These are phyloP conservation scores for Romanogobio albipinnatus DNA, from an alignment of 2,113 vertebrate genomes.

Conservation along the genomic window DNA sequence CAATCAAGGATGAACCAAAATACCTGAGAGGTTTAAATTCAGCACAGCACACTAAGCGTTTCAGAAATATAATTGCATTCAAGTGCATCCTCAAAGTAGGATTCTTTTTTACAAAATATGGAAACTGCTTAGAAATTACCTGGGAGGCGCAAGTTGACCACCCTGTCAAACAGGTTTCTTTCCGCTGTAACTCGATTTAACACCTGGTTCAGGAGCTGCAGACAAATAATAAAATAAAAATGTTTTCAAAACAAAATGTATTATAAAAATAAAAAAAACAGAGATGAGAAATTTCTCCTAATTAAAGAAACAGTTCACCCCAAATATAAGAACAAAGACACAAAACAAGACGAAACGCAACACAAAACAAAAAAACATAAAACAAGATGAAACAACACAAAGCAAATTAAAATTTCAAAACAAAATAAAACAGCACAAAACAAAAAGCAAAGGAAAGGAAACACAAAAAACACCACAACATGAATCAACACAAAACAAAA, in stretches of 20 bases:
- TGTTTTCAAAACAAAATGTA: background rate
- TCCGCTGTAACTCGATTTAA: constrained; percentile 89
- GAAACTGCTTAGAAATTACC: constrained; percentile 61
- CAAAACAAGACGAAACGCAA: background rate
- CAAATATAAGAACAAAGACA: background rate
- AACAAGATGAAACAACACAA: background rate
- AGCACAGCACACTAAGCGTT: background rate
- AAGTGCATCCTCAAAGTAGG: background rate
- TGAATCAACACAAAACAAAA: too few relatives aligned
- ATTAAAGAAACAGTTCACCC: background rate
- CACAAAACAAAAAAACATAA: background rate
- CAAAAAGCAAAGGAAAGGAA: too few relatives aligned
- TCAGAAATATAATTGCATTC: constrained; percentile 19
- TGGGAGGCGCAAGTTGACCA: constrained; percentile 86
- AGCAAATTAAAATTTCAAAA: background rate
- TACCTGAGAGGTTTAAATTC: constrained; percentile 19
- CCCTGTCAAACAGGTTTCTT: constrained; percentile 88
- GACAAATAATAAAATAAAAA: background rate
- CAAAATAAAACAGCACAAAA: background rate
- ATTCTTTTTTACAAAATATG: background rate
- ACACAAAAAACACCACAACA: too few relatives aligned
- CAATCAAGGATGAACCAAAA: background rate
- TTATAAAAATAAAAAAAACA: background rate
- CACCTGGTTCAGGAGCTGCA: constrained; percentile 87
- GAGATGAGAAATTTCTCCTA: background rate